Base-by-base conservation (phyloP, 2,797 vertebrate species). In the Pitangus sulphuratus region DNA sequence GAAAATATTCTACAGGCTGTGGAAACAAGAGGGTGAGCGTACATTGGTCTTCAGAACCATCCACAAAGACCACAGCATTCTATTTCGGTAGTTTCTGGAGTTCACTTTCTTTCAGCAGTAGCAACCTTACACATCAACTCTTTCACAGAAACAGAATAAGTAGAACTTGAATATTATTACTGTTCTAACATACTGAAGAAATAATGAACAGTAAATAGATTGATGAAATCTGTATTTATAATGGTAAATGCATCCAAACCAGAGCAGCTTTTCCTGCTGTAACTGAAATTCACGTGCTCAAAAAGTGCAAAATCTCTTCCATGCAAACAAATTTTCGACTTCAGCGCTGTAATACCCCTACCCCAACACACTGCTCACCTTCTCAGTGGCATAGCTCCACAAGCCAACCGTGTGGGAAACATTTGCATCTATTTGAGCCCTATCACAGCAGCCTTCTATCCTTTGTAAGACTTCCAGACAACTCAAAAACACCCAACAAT, bases 401-500 rank as follows among this genome's bases (percentile, higher is more conserved):
- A 99, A 97, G 8, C 99, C 99, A 70, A 99, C 99, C 0, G 98
- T 99, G 93, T 99, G 99, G 31, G 99, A 99, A 91, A 98, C 97
- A 97, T 99, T 99, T 15, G 99, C 98, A n/a, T 99, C 99, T 39
- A 99, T 97, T 89, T 99, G 99, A 14, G 98, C 98, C 61, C 98
- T 98, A 72, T 99, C 99, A 64, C 99, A 99, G 93, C 99, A 99
- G 81, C 99, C 99, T 96, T 99, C 99, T 60, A 99, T 99, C 95
- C 99, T 98, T 97, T 99, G 99, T 87, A 99, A 97, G 94, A 99
- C 99, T 97, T 99, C 99, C 98, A 99, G 95, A 87, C 99, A 99
- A 97, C 99, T 99, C 96, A 99, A 98, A 85, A 99, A 99, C 69
- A 99, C 99, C 99, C 99, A 99, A 95, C 99, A 99, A 97, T 99